These are phyloP conservation scores for Rhinoraja longicauda DNA, from an alignment of 2,797 vertebrate genomes.

Conservation along the genomic window DNA sequence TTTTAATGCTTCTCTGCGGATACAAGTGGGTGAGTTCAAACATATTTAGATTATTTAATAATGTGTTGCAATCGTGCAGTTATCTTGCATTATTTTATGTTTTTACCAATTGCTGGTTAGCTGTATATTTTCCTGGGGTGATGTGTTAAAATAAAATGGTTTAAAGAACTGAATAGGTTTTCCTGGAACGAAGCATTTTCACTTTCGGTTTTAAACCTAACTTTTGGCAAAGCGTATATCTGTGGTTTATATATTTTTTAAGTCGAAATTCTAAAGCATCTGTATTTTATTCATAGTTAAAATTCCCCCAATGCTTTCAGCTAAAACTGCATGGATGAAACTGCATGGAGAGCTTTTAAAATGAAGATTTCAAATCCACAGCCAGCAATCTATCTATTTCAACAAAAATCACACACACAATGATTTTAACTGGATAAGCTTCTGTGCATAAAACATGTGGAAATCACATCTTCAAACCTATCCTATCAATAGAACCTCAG, in stretches of 20 bases:
- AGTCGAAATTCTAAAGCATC: not conserved
- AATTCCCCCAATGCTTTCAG: too few relatives aligned
- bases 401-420: not conserved
- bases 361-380: not conserved
- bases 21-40: not conserved
- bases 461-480: not conserved
- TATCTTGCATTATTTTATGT: not conserved
- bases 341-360: not conserved
- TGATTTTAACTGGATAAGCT: not conserved
- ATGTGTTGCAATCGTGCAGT: not conserved
- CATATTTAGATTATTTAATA: not conserved
- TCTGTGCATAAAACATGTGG: too few relatives aligned
- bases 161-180: not conserved
- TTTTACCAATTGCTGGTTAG: not conserved
- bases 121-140: not conserved
- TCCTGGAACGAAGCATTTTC: not conserved
- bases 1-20: not conserved
- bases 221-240: not conserved
- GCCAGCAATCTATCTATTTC: not conserved
- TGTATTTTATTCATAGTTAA: too few relatives aligned
- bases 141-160: not conserved
- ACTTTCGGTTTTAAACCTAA: not conserved
- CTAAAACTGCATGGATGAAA: not conserved
- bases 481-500: not conserved
- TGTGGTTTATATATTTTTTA: not conserved